Evolutionary conservation across 92 coral and sea anemone genomes (phyloP).

Genomic region (Pocillopora meandrina): DNA sequence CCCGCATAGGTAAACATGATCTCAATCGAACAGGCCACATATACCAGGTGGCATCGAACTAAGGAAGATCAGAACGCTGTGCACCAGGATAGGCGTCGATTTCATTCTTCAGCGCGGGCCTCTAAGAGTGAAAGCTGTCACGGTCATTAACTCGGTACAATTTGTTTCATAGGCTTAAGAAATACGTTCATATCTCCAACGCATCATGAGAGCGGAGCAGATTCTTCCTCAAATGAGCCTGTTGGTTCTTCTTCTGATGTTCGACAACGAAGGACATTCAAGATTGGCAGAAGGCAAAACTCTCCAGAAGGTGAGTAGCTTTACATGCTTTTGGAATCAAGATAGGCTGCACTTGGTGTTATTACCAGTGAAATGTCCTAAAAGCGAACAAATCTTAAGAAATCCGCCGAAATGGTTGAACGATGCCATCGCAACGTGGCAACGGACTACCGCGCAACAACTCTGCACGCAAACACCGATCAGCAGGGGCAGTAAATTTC

Average conservation of each 20-base stretch:
- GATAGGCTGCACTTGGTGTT: neutral
- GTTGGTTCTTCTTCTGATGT: conserved; percentile 26
- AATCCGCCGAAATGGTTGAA: neutral
- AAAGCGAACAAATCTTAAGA: neutral
- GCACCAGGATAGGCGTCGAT: conserved; percentile 10
- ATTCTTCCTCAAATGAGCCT: conserved; percentile 16
- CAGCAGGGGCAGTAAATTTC: neutral
- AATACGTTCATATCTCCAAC: conserved; percentile 10
- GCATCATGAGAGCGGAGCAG: conserved; percentile 17
- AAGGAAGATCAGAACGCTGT: conserved; percentile 30
- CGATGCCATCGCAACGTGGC: neutral
- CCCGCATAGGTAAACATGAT: conserved; percentile 67
- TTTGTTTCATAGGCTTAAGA: conserved; percentile 29
- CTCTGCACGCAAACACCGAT: conserved; percentile 6
- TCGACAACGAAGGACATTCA: conserved; percentile 11
- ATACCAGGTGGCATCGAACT: conserved; percentile 40
- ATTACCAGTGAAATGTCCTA: neutral
- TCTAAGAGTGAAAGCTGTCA: conserved; percentile 11
- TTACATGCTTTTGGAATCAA: neutral
- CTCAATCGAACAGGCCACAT: conserved; percentile 41
- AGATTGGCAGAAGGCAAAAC: conserved; percentile 27
- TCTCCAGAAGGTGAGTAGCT: conserved; percentile 23
- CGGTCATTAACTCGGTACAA: conserved; percentile 15
- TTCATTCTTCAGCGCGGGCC: conserved; percentile 29
- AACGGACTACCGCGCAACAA: neutral